Evolutionary conservation across 2,113 vertebrate genomes (phyloP), one percentile per base, ranked within the genome.

Genomic region (Oncorhynchus gorbuscha): DNA sequence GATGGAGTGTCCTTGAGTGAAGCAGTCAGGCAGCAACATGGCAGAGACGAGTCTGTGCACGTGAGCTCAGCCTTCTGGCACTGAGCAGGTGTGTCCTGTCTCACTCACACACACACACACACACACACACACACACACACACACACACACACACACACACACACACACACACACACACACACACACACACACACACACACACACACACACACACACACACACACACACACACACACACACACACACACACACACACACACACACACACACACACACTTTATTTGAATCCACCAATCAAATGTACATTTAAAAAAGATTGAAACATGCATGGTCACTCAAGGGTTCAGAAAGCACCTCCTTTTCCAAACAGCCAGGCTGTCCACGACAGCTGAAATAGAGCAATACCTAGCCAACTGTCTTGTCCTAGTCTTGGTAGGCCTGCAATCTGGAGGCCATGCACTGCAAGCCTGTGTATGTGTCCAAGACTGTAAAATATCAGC

Each of bases 21-120:
- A 1, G 87, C 88, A 0, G 92, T 96, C 78, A 82, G 94, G 24
- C 90, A 96, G 64, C 97, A 98, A 78, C 97, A 98, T 0, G 95
- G 97, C 22, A 94, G 68, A 4, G 96, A 98, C 3, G 96, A 98
- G 73, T 97, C 96, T 0, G 83, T 95, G 55, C 95, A 97, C 90
- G 95, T 97, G 76, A 74, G 86, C 69, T 62, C 59, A 24, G n/a
- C 59, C 39, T 0, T 45, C 39, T 45, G 8, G 35, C 35, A 39
- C 35, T 2, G 7, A 39, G 35, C 35, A 39, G 35, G 35, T 39
- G 8, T 39, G 35, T 39, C 8, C 8, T 39, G 8, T 39, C 35
- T 39, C 32, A 5, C 30, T 5, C 58, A n/a, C 14, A n/a, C 58
- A n/a, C 58, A n/a, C 58, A n/a, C 58, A 1, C 20, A 61, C 58